Conservation (phyloP, 64 coral and sea anemone species). For the Anthopleura sola region DNA sequence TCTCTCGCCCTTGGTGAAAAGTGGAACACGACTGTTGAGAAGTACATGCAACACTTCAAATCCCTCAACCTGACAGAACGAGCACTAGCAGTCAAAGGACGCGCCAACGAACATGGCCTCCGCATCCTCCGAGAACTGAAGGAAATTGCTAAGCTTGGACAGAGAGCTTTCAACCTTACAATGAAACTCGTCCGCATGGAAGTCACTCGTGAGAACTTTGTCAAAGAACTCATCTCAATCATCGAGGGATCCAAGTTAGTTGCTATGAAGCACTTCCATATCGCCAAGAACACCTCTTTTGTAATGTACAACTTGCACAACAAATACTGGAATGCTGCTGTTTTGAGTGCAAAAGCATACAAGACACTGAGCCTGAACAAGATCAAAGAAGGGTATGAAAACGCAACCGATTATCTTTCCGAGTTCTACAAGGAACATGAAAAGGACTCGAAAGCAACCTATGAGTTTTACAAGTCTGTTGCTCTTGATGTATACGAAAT, state of each 20-base stretch:
- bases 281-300: constrained; percentile 49
- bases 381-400: constrained; percentile 37
- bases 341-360: constrained; percentile 18
- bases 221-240: constrained; percentile 65
- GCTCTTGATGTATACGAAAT: constrained; percentile 34
- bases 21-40: constrained; percentile 49
- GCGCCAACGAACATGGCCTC: constrained; percentile 1
- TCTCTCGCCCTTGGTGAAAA: constrained; percentile 51
- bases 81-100: constrained; percentile 39
- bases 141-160: constrained; percentile 29
- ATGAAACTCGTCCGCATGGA: constrained; percentile 53
- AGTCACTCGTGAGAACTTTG: constrained; percentile 46
- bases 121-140: constrained; percentile 31
- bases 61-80: constrained; percentile 51
- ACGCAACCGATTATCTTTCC: constrained; percentile 19
- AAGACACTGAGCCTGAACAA: constrained; percentile 47
- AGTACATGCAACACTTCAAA: constrained; percentile 23
- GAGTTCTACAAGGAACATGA: constrained; percentile 66
- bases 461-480: constrained; percentile 67
- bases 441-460: constrained; percentile 37
- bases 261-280: constrained; percentile 51
- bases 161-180: constrained; percentile 55
- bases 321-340: constrained; percentile 26
- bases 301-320: constrained; percentile 27
- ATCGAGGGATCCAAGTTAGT: constrained; percentile 36